Conservation (phyloP, 2,888 invertebrate genomes). For the Tyria jacobaeae region DNA sequence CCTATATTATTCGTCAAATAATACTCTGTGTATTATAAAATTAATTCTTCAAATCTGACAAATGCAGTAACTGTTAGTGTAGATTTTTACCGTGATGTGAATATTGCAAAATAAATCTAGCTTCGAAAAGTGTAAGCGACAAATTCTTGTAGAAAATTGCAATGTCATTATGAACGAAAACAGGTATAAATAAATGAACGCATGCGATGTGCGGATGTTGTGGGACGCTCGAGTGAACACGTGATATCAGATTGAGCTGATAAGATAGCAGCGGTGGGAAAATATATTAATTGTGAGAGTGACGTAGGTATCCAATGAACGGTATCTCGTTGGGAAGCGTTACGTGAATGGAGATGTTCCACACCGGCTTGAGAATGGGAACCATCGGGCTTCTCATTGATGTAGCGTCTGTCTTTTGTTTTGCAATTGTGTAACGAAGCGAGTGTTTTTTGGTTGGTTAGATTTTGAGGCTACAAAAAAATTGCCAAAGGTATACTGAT, state of each 20-base stretch:
- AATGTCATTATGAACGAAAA: conserved; percentile 45
- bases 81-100: neutral
- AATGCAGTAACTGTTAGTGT: too few species aligned
- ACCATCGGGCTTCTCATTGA: conserved; percentile 9
- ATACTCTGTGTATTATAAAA: too few species aligned
- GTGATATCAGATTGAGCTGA: conserved; percentile 64
- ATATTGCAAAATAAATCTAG: neutral
- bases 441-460: neutral
- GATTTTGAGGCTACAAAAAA: neutral
- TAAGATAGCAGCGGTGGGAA: conserved; percentile 70
- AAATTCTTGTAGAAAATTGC: conserved; percentile 43
- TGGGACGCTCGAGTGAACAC: conserved; percentile 63
- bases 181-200: conserved; percentile 36
- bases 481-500: neutral
- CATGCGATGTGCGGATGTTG: conserved; percentile 64
- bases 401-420: conserved; percentile 2
- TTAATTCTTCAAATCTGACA: too few species aligned
- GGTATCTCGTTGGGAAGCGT: conserved; percentile 34
- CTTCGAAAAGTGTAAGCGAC: conserved; percentile 33
- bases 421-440: neutral
- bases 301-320: conserved; percentile 40
- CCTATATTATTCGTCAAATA: too few species aligned
- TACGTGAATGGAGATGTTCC: conserved; percentile 19
- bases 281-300: conserved; percentile 42
- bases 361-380: conserved; percentile 20